phyloP scores from a whole-genome alignment of 2,888 invertebrate species.

The Neuroscelio doddi region DNA sequence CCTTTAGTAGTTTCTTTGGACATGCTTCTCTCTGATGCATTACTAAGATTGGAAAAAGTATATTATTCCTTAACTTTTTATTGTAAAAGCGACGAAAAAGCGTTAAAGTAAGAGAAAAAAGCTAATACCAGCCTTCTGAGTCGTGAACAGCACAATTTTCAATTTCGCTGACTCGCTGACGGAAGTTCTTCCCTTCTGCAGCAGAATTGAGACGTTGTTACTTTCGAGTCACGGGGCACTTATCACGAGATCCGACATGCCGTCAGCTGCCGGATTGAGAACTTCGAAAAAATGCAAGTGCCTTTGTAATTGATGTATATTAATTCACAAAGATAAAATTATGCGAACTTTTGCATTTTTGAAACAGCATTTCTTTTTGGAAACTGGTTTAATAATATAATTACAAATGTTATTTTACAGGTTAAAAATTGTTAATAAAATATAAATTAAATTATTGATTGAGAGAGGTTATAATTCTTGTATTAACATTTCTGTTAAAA shows the following conservation, averaged over 20 bases:
- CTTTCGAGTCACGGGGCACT: slow-evolving; percentile 30
- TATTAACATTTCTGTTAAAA: no score
- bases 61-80: slow-evolving; percentile 18
- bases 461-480: no score
- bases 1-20: no score
- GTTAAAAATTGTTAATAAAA: no score
- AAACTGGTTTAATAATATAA: no score
- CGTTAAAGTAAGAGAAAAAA: slow-evolving; percentile 25
- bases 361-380: no score
- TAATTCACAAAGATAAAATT: not conserved
- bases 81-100: not conserved
- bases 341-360: no score
- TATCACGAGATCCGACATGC: slow-evolving; percentile 53
- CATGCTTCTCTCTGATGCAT: not conserved
- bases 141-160: slow-evolving; percentile 55
- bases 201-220: slow-evolving; percentile 55
- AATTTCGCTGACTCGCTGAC: slow-evolving; percentile 59
- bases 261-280: slow-evolving; percentile 57
- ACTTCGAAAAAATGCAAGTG: slow-evolving; percentile 9
- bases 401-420: no score
- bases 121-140: slow-evolving; percentile 30
- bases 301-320: not conserved
- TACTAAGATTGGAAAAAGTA: slow-evolving; percentile 1
- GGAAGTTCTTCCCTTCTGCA: slow-evolving; percentile 53
- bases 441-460: no score